Evolutionary conservation across 2,888 invertebrate species (phyloP), one percentile per base, ranked within the genome.

Genomic region (Volucella bombylans): DNA sequence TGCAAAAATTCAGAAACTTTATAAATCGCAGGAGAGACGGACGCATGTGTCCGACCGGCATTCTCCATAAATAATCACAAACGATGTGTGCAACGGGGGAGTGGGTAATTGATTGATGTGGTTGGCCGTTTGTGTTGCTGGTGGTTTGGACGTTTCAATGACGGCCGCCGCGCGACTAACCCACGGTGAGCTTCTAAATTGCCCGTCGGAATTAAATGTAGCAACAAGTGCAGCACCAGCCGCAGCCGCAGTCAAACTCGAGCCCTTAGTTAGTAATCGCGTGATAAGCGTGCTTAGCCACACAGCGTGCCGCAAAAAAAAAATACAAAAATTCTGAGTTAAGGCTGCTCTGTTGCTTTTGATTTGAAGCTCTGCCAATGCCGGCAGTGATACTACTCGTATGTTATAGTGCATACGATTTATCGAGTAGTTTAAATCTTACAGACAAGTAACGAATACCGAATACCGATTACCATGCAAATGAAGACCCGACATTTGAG

Each of bases 401-500:
- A 38, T 49, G 18, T 18, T 43, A 45, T 54, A 64, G 52, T 54
- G 31, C 52, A 74, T 73, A 61, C 6, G 31, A 54, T 68, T 68
- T 74, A 74, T 62, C 54, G 65, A 73, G 73, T 50, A 67, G 62
- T 76, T 69, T 55, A 38, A 41, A 18, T 76, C 6, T 31, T 50
- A 74, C 62, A 69, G 69, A 76, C 76, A 76, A 64, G 76, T 69
- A 69, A 54, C 52, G 76, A 81, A 81, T 81, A 76, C 62, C 64
- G 81, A 81, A 65, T 81, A 81, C 65, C 41, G 59, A 31, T 31
- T 31, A 31, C 6, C 38, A 69, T 69, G 62, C 54, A 62, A 80
- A 80, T 80, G 23, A 15, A 39, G 38, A 69, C 62, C 43, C 50
- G 15, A 41, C 14, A 15, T 50, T 23, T 41, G 61, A 31, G 61